Percentiles rank a stretch among this genome's conserved stretches.
Evolutionary conservation across 2,888 invertebrate species (phyloP).

Genomic region (Caenorhabditis sp.): DNA sequence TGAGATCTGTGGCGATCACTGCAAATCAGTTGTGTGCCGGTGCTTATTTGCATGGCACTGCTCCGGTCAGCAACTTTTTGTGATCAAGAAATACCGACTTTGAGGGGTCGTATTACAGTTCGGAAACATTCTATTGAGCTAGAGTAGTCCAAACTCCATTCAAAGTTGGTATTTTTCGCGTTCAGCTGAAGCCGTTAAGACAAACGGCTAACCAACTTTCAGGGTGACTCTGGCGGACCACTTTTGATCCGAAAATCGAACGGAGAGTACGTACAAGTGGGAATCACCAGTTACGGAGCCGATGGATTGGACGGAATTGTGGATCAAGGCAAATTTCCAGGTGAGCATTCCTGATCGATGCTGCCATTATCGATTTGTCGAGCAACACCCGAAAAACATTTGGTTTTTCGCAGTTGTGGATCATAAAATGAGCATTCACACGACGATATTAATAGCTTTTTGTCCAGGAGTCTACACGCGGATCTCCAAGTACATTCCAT

Average conservation of each 20-base stretch:
- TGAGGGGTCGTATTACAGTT: too few relatives aligned
- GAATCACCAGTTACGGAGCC: slow-evolving; percentile 68
- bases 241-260: slow-evolving; percentile 52
- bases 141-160: background rate
- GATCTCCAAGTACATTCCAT: slow-evolving; percentile 61
- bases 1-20: slow-evolving; percentile 45
- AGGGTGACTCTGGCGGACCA: slow-evolving; percentile 71
- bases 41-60: slow-evolving; percentile 64
- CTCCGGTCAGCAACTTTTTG: slow-evolving; percentile 65
- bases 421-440: too few relatives aligned
- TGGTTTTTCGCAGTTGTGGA: too few relatives aligned
- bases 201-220: background rate
- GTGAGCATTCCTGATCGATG: slow-evolving; percentile 17
- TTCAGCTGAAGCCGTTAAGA: too few relatives aligned
- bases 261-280: slow-evolving; percentile 61
- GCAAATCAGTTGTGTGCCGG: slow-evolving; percentile 64
- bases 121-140: too few relatives aligned
- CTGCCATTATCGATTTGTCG: background rate
- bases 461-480: slow-evolving; percentile 66
- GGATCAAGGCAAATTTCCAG: slow-evolving; percentile 66
- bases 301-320: slow-evolving; percentile 62
- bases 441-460: background rate
- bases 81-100: too few relatives aligned
- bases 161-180: background rate
- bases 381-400: background rate